A percentile compares a stretch with the other conserved stretches of the same genome.
Conservation (phyloP, 2,797 vertebrate species). For the Poecilia velifera region DNA sequence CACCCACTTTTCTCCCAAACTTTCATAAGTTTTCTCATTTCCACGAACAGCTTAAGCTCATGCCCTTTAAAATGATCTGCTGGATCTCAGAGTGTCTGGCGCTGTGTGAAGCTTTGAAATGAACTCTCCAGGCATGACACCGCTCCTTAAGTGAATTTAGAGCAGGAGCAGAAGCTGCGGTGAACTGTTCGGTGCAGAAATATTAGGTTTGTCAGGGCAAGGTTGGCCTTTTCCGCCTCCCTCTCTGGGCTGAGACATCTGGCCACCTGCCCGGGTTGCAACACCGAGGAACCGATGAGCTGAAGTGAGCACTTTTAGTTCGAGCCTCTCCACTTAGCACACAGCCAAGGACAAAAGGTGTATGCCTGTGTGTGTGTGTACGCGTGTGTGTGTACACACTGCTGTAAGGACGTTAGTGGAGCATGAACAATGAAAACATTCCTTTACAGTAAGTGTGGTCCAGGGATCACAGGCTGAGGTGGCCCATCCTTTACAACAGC, state of each 20-base stretch:
- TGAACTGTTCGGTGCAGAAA: conserved; percentile 44
- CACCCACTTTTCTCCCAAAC: not conserved
- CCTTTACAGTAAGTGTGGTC: conserved; percentile 35
- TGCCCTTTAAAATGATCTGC: conserved; percentile 21
- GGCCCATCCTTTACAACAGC: conserved; percentile 29
- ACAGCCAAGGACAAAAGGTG: conserved; percentile 72
- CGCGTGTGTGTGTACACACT: conserved; percentile 19
- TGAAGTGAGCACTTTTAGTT: conserved; percentile 76
- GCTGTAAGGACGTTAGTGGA: conserved; percentile 18
- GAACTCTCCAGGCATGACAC: conserved; percentile 29
- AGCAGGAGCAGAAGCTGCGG: conserved; percentile 27
- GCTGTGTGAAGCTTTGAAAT: conserved; percentile 18
- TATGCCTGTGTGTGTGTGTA: conserved; percentile 4
- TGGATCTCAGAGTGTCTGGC: conserved; percentile 44
- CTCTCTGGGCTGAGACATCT: conserved; percentile 52
- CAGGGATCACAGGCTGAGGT: conserved; percentile 27
- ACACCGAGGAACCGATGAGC: conserved; percentile 65
- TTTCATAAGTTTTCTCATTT: conserved; percentile 6
- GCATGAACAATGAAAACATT: conserved; percentile 32
- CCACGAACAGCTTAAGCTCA: conserved; percentile 20
- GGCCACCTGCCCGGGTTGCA: conserved; percentile 65
- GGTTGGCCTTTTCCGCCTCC: conserved; percentile 21
- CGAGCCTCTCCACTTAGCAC: conserved; percentile 62
- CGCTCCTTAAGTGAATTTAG: conserved; percentile 54
- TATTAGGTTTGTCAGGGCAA: conserved; percentile 43